These are phyloP conservation scores for mouse (Mus musculus) DNA, from an alignment of 2,113 vertebrate genomes.

Conservation along the genomic window DNA sequence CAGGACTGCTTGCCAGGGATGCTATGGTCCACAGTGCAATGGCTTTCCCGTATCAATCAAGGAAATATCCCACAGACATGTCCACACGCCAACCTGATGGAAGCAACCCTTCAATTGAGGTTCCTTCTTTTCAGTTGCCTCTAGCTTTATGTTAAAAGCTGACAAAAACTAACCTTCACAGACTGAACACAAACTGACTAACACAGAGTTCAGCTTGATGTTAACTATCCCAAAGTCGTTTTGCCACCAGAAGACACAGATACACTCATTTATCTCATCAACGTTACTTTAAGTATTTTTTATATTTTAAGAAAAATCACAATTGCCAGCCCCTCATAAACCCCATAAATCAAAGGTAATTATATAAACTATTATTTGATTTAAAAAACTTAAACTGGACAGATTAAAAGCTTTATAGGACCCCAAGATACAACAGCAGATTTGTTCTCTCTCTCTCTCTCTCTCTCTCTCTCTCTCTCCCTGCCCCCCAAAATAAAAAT, in stretches of 20 bases:
- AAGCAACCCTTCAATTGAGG: neutral
- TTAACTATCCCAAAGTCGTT: slow-evolving; percentile 12
- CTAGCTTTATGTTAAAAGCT: neutral
- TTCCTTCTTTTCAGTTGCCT: neutral
- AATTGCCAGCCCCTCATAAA: neutral
- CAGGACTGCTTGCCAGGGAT: too few species aligned
- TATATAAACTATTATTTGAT: neutral
- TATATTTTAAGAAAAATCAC: slow-evolving; percentile 7
- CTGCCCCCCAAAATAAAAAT: neutral
- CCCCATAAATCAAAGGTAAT: slow-evolving; percentile 34
- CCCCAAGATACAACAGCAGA: neutral
- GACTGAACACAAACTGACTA: neutral
- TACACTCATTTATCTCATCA: neutral
- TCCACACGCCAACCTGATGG: neutral
- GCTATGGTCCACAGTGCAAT: neutral
- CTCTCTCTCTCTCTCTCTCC: too few species aligned
- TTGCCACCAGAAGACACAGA: neutral
- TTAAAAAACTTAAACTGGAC: neutral
- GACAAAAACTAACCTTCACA: neutral
- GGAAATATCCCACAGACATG: neutral
- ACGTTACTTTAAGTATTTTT: neutral
- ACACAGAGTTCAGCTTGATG: neutral
- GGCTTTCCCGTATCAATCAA: too few species aligned
- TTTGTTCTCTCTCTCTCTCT: neutral
- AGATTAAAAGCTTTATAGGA: neutral